Base-by-base conservation (phyloP, 1,140 invertebrate species). In the Sitobion miscanthi region DNA sequence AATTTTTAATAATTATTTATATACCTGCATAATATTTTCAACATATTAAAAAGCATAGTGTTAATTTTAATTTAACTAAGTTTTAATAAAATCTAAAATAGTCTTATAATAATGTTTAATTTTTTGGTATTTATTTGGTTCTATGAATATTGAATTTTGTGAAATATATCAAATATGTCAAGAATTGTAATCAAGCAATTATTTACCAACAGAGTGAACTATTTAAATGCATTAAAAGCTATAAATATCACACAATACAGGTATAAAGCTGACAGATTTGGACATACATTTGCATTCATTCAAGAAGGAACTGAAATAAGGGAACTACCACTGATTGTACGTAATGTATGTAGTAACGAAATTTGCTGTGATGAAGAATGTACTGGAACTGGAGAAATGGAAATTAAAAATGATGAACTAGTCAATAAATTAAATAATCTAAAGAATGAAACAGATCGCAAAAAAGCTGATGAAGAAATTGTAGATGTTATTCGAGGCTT, bases 261-360 rank as follows among this genome's bases (percentile, higher is more conserved):
- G 25, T 91, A 42, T 57, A 91, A 91, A 47, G 25, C 83, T 62
- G 90, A 94, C 25, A 94, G 94, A 57, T 93, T 96, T 62, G 95
- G 95, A 30, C 95, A 95, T 69, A 96, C 96, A n/a, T 96, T 96
- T 23, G 96, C 97, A 62, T 95, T 97, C 62, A 95, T 97, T 49
- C 97, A 98, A 95, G 96, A 97, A 95, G 97, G 97, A 45, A 94
- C 95, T 5, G 95, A 96, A 77, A 96, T 98, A 69, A 96, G 96
- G 94, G 97, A 98, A 95, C 95, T 97, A 82, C 97, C 97, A 5
- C 95, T 97, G 11, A 96, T 97, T 89, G 96, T 97, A 23, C 95
- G 96, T 94, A 96, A 96, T 94, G 95, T 96, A 52, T 93, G 89
- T 57, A 90, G 93, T 93, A 91, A 77, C 4, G 94, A 94, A 54